Conservation (phyloP, 2,113 vertebrate species). For the Trogon melanurus region DNA sequence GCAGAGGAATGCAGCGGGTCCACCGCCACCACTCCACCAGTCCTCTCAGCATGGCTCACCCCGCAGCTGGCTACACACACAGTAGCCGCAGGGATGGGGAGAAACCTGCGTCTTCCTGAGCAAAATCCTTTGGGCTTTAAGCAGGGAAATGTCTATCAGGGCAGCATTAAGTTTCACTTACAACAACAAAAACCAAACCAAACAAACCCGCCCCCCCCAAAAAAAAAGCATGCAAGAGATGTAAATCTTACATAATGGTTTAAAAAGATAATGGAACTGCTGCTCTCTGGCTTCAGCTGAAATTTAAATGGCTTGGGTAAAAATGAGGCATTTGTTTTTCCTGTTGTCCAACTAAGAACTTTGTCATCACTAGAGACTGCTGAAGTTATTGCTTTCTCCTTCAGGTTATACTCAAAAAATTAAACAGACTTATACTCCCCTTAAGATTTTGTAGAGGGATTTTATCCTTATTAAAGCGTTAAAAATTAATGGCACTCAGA, state of each 20-base stretch:
- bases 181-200: background rate
- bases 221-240: background rate
- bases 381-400: conserved; percentile 13
- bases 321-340: background rate
- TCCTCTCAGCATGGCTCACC: background rate
- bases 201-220: too few species aligned
- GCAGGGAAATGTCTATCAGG: background rate
- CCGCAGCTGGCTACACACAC: accelerated
- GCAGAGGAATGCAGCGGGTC: background rate
- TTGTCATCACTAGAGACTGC: background rate
- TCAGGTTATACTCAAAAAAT: conserved; percentile 37
- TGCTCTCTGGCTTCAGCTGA: background rate
- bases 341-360: background rate
- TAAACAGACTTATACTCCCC: conserved; percentile 9
- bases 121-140: background rate
- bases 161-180: background rate
- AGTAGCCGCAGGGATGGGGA: background rate
- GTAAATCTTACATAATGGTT: background rate
- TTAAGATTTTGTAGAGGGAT: conserved; percentile 29
- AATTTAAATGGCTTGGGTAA: background rate
- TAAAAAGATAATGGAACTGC: background rate
- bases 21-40: background rate
- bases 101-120: background rate
- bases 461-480: conserved; percentile 52
- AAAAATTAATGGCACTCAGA: conserved; percentile 56